Base-by-base conservation (phyloP, 2,888 invertebrate genomes). In the Onchidella celtica region DNA sequence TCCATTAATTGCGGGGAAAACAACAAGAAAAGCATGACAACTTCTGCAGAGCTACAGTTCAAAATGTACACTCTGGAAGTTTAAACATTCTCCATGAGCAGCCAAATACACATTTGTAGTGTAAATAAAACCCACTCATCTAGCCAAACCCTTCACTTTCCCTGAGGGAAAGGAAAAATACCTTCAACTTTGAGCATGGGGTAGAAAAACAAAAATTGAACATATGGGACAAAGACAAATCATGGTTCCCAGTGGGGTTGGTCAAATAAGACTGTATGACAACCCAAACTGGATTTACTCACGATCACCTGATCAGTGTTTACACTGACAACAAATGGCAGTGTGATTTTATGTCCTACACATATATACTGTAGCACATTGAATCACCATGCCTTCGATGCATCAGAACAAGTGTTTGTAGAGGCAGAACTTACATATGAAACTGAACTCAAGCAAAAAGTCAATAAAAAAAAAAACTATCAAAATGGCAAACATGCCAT, bases 41-140 rank as follows among this genome's bases (percentile, higher is more conserved):
- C n/a, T 65, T 65, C 63, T 2, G 3, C 29, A 9, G 75, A 75
- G 75, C 75, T 75, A 75, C 75, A 75, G 40, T 29, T 47, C 75
- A 17, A 40, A 11, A 24, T 75, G 75, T 75, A 75, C 29, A 75
- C 63, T 32, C 65, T n/a, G 21, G 0, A n/a, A 65, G 65, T 63
- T 75, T 29, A 6, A 21, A 9, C 65, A 21, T 27, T 47, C 27
- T n/a, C 24, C 75, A 75, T 75, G 40, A 75, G 75, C 34, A 55
- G 65, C n/a, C 40, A 65, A n/a, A 24, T 75, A 75, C 75, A 75
- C 75, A 63, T 24, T n/a, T n/a, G 11, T 29, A 65, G 75, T 75
- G 75, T 75, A 75, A 75, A 29, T 63, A 32, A 47, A 65, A 55
- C 65, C 27, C 63, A 38, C 65, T 40, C 34, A 47, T 47, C 21